Evolutionary conservation across 2,888 invertebrate genomes (phyloP), one percentile per base, ranked within the genome.

Genomic region (Notodonta dromedarius): DNA sequence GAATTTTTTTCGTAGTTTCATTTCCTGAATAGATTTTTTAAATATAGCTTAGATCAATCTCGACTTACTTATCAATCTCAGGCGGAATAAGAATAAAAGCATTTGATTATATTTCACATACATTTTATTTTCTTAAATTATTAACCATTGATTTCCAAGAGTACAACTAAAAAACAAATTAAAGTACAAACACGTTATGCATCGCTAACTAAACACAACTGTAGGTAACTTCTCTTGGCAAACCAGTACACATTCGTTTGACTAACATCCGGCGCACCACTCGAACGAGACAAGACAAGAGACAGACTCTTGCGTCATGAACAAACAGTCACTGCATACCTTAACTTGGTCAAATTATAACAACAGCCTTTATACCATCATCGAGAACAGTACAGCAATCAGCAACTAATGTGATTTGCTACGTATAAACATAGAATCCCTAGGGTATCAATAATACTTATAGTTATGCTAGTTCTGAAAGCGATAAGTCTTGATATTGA

Each of bases 121-220:
- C 93, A 93, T 89, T 93, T 93, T 93, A 93, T 92, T 93, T 91
- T 91, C 93, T 93, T 93, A 93, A 93, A 91, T 93, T 91, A 93
- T 91, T 93, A 93, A 93, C 93, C 93, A 93, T 92, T 91, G 93
- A 93, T 93, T 93, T 93, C 93, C 93, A 93, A 93, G 92, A 93
- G 92, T 93, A 93, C 88, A 93, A 93, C 93, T 93, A 93, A 93
- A 93, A 93, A 93, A 93, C 93, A 93, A 93, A 93, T 93, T 93
- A 93, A 92, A 93, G 93, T 93, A 93, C 93, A 93, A 93, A 93
- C 93, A 93, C 92, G 93, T 93, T 93, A 93, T 92, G 93, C 90
- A 91, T 91, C 84, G 89, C 91, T 93, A 93, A 91, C 89, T 92
- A 89, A 92, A 92, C 91, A 91, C 91, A 92, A 93, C 90, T 93